phyloP scores from a whole-genome alignment of 1,140 invertebrate genomes.

The Nasonia longicornis region DNA sequence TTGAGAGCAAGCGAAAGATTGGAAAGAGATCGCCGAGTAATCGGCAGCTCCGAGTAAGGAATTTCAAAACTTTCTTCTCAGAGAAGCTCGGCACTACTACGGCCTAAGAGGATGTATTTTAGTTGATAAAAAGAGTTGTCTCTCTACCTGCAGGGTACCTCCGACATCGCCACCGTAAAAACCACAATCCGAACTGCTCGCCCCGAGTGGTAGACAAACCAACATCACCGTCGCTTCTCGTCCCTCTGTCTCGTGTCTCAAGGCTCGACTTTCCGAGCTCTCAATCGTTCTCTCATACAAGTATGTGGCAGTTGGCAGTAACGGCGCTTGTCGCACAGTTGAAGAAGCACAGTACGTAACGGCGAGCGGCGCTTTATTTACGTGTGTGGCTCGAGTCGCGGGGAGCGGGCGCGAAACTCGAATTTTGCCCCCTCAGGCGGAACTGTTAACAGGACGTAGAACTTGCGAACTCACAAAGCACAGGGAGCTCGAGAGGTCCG shows the following conservation, averaged over 20 bases:
- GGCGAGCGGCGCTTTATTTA: too few relatives aligned
- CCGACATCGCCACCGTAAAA: conserved; percentile 2
- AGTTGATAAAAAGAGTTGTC: not conserved
- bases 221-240: not conserved
- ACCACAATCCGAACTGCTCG: conserved; percentile 2
- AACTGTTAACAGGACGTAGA: not conserved
- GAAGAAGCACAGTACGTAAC: not conserved
- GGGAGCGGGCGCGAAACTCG: not conserved
- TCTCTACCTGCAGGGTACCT: conserved; percentile 2
- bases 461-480: conserved; percentile 42
- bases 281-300: not conserved
- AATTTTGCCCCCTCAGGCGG: not conserved
- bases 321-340: not conserved
- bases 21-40: too few relatives aligned
- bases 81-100: too few relatives aligned
- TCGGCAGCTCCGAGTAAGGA: too few relatives aligned
- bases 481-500: conserved; percentile 40
- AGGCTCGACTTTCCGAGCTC: not conserved
- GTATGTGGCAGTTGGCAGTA: not conserved
- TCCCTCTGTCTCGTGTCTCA: not conserved
- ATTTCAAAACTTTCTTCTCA: too few relatives aligned
- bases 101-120: too few relatives aligned
- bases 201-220: conserved; percentile 2
- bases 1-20: too few relatives aligned
- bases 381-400: too few relatives aligned